phyloP scores from a whole-genome alignment of 2,888 invertebrate genomes.

The Sarcophaga variegata region DNA sequence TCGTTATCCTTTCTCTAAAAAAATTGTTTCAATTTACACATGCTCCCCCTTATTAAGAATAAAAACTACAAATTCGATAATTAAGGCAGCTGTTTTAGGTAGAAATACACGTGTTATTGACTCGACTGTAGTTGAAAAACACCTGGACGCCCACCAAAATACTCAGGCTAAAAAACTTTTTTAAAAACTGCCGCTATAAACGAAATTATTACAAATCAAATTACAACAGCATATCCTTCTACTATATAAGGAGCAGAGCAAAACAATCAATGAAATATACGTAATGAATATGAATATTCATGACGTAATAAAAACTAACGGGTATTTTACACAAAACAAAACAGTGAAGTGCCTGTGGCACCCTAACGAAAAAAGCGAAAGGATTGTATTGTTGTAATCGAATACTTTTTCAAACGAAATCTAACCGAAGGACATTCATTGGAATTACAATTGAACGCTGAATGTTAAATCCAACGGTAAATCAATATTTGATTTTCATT shows the following conservation, averaged over 20 bases:
- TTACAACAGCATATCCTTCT: conserved; percentile 37
- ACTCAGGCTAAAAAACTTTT: neutral
- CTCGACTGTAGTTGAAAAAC: conserved; percentile 49
- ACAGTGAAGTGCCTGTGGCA: conserved; percentile 13
- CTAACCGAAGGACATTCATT: conserved; percentile 35
- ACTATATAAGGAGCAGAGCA: neutral
- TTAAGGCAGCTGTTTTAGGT: conserved; percentile 50
- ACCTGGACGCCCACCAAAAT: conserved; percentile 64
- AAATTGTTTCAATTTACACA: conserved; percentile 36
- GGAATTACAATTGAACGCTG: neutral
- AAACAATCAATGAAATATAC: neutral
- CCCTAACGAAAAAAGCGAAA: conserved; percentile 64
- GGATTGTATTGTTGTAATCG: conserved; percentile 73
- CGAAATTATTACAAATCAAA: conserved; percentile 60
- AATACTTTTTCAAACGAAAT: conserved; percentile 66
- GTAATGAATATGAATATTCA: conserved; percentile 56
- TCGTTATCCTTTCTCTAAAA: neutral
- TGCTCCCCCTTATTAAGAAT: neutral
- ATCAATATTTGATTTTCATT: conserved; percentile 24
- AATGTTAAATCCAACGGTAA: neutral
- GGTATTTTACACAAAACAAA: conserved; percentile 14
- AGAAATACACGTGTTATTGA: conserved; percentile 59
- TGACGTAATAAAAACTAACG: conserved; percentile 62
- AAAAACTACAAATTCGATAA: conserved; percentile 19
- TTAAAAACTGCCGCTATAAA: conserved; percentile 48